Conservation (phyloP, 2,113 vertebrate species). For the Sylvilagus bachmani region DNA sequence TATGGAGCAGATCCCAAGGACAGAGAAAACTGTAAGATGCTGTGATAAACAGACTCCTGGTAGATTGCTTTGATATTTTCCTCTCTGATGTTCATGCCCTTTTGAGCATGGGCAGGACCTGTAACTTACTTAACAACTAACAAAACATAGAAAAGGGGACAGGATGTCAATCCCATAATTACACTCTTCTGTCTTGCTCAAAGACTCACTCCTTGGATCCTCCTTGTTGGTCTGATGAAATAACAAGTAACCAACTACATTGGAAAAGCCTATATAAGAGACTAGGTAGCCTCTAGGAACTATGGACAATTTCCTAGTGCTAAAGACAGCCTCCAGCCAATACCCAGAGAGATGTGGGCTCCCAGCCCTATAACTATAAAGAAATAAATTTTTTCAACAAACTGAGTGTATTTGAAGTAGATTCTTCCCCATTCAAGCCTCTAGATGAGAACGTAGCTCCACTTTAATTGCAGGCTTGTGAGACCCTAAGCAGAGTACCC, state of each 20-base stretch:
- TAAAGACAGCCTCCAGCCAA: neutral
- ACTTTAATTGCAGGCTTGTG: neutral
- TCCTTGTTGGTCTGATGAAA: neutral
- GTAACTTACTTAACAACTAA: conserved; percentile 1
- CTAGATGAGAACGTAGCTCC: neutral
- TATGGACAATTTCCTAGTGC: neutral
- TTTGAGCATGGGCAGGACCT: neutral
- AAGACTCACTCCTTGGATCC: neutral
- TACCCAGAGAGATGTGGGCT: neutral
- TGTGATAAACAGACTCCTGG: neutral
- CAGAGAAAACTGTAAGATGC: neutral
- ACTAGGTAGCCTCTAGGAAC: neutral
- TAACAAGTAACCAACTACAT: neutral
- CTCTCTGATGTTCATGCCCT: neutral
- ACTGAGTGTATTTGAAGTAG: neutral
- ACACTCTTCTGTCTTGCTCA: neutral
- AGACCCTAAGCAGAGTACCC: neutral
- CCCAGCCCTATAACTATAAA: neutral
- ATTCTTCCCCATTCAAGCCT: neutral
- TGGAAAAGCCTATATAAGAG: neutral
- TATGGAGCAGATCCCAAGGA: neutral
- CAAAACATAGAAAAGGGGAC: conserved; percentile 17
- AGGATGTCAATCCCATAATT: neutral
- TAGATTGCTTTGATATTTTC: neutral
- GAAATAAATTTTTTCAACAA: conserved; percentile 2